phyloP scores from a whole-genome alignment of 2,888 invertebrate species.

The Hypsopygia costalis region DNA sequence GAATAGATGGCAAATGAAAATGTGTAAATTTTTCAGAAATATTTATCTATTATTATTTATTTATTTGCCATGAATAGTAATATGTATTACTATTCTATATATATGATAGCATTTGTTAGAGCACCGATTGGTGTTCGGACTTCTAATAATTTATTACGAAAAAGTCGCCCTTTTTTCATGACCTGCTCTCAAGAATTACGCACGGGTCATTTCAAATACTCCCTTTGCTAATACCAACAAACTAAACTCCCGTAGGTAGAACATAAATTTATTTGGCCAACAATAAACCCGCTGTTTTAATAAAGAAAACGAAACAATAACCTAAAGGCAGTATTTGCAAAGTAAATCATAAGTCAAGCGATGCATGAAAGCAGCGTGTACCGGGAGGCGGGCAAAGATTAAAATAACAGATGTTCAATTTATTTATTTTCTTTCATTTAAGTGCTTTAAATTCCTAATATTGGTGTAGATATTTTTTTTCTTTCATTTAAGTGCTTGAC shows the following conservation, averaged over 20 bases:
- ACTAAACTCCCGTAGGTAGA: neutral
- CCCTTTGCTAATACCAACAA: neutral
- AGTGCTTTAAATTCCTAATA: too few species aligned
- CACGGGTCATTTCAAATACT: neutral
- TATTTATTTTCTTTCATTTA: too few species aligned
- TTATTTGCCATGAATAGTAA: too few species aligned
- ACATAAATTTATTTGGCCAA: conserved; percentile 20
- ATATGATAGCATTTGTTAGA: too few species aligned
- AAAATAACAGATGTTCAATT: conserved; percentile 12
- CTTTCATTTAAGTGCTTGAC: too few species aligned
- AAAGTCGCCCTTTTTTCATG: neutral
- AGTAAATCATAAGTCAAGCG: conserved; percentile 56
- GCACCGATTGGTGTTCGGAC: too few species aligned
- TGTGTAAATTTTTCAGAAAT: too few species aligned
- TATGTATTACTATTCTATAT: too few species aligned
- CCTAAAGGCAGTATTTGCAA: conserved; percentile 38
- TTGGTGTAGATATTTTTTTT: too few species aligned
- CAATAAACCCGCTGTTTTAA: conserved; percentile 26
- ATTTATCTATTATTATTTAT: too few species aligned
- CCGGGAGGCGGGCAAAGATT: conserved; percentile 28
- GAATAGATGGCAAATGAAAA: too few species aligned
- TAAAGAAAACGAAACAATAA: conserved; percentile 33
- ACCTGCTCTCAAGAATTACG: neutral
- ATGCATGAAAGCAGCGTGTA: conserved; percentile 48
- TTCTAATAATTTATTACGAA: too few species aligned